Percentiles rank a stretch among this genome's conserved stretches.
phyloP scores from a whole-genome alignment of 2,113 vertebrate genomes.

The Aphyosemion australe region DNA sequence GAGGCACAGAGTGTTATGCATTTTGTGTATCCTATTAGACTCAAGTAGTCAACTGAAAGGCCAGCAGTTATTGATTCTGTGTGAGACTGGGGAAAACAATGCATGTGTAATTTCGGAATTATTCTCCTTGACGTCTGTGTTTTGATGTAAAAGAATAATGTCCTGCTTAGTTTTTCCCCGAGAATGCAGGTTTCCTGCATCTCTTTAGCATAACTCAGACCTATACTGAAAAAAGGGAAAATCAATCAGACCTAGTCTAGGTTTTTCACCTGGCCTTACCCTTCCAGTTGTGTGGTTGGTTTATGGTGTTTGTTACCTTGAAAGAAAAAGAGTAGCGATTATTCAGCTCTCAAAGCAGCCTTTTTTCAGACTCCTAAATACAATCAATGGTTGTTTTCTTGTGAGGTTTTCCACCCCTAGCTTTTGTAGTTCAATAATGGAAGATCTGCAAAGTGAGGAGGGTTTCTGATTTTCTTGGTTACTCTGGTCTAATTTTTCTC shows the following conservation, averaged over 20 bases:
- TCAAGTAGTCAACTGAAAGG: constrained; percentile 48
- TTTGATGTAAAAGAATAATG: constrained; percentile 14
- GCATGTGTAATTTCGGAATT: constrained; percentile 34
- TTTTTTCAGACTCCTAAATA: too few relatives aligned
- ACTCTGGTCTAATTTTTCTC: too few relatives aligned
- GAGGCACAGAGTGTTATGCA: constrained; percentile 37
- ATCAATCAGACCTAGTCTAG: background rate
- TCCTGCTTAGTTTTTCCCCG: background rate
- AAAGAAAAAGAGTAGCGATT: background rate
- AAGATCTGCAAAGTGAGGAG: too few relatives aligned
- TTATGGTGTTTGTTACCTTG: background rate
- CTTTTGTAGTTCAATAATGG: background rate
- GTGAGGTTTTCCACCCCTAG: background rate
- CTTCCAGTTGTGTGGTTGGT: background rate
- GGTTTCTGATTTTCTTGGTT: too few relatives aligned
- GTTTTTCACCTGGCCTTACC: background rate
- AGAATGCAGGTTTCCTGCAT: background rate
- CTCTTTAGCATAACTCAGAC: background rate
- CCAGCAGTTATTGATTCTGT: constrained; percentile 43
- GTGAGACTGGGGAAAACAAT: constrained; percentile 20
- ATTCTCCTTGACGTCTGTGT: constrained; percentile 33
- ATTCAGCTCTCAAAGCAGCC: background rate
- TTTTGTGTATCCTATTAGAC: constrained; percentile 19
- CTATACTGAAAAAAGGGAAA: background rate
- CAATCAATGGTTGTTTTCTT: background rate